These are phyloP conservation scores for Neotoma lepida DNA, from an alignment of 2,113 vertebrate species.

Conservation along the genomic window DNA sequence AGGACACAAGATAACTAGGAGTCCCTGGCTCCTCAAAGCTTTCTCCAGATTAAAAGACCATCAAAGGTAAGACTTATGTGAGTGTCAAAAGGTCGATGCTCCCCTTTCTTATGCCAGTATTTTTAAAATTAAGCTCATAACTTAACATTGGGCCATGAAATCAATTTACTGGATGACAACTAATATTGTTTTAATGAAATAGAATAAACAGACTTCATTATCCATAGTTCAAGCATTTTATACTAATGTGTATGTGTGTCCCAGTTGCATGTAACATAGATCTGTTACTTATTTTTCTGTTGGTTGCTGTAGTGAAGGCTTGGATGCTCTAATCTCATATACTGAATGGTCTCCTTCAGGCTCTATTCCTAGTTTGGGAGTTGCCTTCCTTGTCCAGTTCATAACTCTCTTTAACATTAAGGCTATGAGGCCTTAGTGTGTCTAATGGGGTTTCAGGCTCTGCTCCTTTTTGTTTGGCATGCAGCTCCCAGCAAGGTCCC, in stretches of 20 bases:
- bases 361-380: background rate
- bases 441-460: background rate
- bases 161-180: constrained; percentile 41
- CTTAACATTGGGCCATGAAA: constrained; percentile 10
- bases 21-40: constrained; percentile 19
- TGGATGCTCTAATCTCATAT: background rate
- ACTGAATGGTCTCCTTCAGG: background rate
- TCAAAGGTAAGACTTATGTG: constrained; percentile 7
- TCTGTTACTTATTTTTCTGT: background rate
- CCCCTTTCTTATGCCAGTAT: background rate
- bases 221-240: background rate
- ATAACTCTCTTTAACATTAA: background rate
- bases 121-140: constrained; percentile 13
- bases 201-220: background rate
- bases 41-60: constrained; percentile 46
- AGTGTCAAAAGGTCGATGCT: background rate
- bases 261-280: background rate
- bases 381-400: background rate
- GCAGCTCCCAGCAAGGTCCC: background rate
- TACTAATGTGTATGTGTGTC: background rate
- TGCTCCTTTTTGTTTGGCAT: background rate
- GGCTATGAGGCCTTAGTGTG: background rate
- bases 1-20: constrained; percentile 24
- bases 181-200: constrained; percentile 22
- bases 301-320: background rate